Evolutionary conservation across 1,140 invertebrate species (phyloP).

Genomic region (Bombus consobrinus): DNA sequence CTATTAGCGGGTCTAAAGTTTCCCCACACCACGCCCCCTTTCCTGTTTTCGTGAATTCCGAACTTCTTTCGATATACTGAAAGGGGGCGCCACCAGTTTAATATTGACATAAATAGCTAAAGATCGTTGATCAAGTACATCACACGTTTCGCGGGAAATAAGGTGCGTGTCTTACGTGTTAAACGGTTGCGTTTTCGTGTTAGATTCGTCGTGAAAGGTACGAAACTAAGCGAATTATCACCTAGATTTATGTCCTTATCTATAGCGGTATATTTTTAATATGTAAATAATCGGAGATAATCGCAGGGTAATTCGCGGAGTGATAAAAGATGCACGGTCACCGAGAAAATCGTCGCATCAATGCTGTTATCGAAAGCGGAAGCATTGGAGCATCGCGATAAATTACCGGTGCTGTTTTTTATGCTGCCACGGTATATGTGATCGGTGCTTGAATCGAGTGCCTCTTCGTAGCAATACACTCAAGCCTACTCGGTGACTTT

Average conservation of each 20-base stretch:
- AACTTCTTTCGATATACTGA: background rate
- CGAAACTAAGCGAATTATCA: background rate
- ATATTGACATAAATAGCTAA: background rate
- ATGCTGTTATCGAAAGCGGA: constrained; percentile 17
- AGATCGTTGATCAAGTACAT: constrained; percentile 14
- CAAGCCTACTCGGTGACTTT: constrained; percentile 9
- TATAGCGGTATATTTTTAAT: background rate
- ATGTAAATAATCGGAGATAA: background rate
- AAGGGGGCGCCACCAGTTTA: constrained; percentile 1
- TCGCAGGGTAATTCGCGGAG: background rate
- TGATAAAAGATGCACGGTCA: background rate
- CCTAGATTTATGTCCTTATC: background rate
- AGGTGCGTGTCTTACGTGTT: background rate
- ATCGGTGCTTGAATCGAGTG: constrained; percentile 26
- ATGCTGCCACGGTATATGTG: background rate
- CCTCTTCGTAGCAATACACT: constrained; percentile 1
- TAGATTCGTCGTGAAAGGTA: background rate
- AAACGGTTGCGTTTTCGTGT: background rate
- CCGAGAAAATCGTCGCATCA: constrained; percentile 15
- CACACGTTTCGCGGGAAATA: background rate
- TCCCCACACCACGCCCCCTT: background rate
- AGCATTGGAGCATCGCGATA: background rate
- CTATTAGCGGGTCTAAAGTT: constrained; percentile 21
- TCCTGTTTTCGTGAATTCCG: background rate
- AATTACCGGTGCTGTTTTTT: constrained; percentile 12